A percentile compares a stretch with the other conserved stretches of the same genome.
Evolutionary conservation across 2,797 vertebrate genomes (phyloP).

Genomic region (Dicrostonyx torquatus): DNA sequence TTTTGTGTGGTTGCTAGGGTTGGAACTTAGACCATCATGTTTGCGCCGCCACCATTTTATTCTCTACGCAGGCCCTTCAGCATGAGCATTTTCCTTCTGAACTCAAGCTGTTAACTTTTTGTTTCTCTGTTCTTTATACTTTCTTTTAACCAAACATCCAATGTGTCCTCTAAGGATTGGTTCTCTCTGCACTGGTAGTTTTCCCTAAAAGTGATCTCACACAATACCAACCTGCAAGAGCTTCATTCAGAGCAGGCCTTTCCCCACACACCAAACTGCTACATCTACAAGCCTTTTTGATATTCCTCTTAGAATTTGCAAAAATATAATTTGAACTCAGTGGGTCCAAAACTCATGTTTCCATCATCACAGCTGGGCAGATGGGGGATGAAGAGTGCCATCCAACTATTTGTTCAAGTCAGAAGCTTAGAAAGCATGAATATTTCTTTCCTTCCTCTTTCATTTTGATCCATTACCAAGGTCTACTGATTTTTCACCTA

Average conservation of each 20-base stretch:
- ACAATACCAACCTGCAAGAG: background rate
- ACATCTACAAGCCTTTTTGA: background rate
- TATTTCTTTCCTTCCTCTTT: background rate
- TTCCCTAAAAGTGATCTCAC: background rate
- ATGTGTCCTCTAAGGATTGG: fast-evolving
- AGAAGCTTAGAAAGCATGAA: background rate
- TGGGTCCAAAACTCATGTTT: background rate
- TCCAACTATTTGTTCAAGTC: background rate
- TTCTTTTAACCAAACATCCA: background rate
- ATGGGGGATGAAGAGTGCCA: background rate
- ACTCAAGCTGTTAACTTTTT: background rate
- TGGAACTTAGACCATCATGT: background rate
- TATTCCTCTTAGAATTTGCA: conserved; percentile 1
- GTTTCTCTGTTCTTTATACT: background rate
- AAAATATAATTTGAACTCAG: background rate
- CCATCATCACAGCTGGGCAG: background rate
- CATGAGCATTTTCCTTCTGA: background rate
- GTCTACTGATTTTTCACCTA: background rate
- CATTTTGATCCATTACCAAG: background rate
- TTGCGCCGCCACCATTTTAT: background rate
- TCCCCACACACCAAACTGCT: background rate
- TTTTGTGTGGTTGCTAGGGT: background rate
- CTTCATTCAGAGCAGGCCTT: background rate
- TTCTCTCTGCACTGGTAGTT: background rate
- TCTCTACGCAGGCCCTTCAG: background rate